Conservation (phyloP, 2,888 invertebrate genomes). For the Drosophila paranaensis region DNA sequence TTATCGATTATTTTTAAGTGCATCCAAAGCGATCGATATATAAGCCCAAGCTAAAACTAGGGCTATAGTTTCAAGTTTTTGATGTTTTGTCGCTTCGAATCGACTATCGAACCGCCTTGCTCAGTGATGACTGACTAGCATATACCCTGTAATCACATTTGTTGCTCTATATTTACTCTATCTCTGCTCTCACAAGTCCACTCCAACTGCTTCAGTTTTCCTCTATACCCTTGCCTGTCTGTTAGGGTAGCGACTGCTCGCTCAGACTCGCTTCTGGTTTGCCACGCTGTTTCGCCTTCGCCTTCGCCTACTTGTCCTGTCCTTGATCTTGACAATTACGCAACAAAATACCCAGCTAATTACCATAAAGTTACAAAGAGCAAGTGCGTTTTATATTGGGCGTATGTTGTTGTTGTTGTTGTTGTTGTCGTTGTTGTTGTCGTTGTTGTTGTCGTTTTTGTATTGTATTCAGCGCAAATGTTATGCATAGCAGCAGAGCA, state of each 20-base stretch:
- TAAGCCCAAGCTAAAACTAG: no score
- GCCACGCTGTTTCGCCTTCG: constrained; percentile 17
- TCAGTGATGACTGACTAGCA: background rate
- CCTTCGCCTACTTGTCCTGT: constrained; percentile 56
- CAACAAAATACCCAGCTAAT: constrained; percentile 63
- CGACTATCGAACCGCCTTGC: no score
- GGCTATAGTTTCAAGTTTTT: no score
- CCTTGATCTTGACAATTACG: constrained; percentile 76
- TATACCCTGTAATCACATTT: background rate
- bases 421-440: background rate
- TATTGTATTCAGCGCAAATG: constrained; percentile 39
- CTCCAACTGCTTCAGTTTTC: background rate
- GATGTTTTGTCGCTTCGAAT: no score
- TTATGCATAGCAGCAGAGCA: constrained; percentile 42
- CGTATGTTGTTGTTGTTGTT: constrained; percentile 29
- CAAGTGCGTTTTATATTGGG: constrained; percentile 51
- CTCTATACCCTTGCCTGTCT: background rate
- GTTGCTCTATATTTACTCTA: background rate
- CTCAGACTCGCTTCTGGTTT: constrained; percentile 34
- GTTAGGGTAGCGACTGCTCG: constrained; percentile 1
- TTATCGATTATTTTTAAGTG: no score
- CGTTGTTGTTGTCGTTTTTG: constrained; percentile 3
- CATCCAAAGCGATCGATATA: no score
- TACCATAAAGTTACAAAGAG: constrained; percentile 68
- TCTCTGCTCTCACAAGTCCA: background rate